Base-by-base conservation (phyloP, 2,888 invertebrate species). In the Branchellion lobata region DNA sequence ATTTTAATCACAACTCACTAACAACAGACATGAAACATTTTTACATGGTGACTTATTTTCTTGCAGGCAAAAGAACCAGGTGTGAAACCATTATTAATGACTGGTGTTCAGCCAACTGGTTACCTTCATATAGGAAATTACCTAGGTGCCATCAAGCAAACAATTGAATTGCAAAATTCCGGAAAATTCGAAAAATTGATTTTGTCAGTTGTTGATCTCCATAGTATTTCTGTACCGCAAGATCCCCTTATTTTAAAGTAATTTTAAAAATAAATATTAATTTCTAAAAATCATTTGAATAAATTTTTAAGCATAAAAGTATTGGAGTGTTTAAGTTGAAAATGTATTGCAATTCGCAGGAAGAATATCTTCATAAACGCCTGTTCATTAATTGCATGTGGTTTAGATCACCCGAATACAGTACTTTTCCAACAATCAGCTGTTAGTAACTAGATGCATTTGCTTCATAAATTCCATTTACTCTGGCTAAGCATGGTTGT, bases 101-200 rank as follows among this genome's bases (percentile, higher is more conserved):
- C 97, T 0, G 98, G 97, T 21, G 92, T 99, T 85, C 98, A 99
- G 89, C 98, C 99, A 0, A 97, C 97, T 0, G 98, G 98, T 27
- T 89, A 91, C 1, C 90, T 97, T 81, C 99, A 99, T 88, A 89
- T 98, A 76, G 99, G 99, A 18, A 99, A 99, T 89, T 99, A 97
- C 89, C 91, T 96, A 84, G 97, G 97, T 18, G 96, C 95, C 0
- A 91, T 99, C 81, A 90, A 91, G 81, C 92, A 92, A 86, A 97
- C 96, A 93, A 91, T 93, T 29, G 89, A 92, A 27, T 87, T 95
- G 65, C 97, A 97, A 88, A 89, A 94, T 81, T 90, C 91, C 34
- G 91, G 92, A 80, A 90, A 92, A 85, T 81, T 74, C 80, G 81
- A 80, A 14, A 91, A 93, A 29, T 91, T 93, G 80, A 80, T 86